phyloP scores from a whole-genome alignment of 2,113 vertebrate species.

The Oxygymnocypris stewartii region DNA sequence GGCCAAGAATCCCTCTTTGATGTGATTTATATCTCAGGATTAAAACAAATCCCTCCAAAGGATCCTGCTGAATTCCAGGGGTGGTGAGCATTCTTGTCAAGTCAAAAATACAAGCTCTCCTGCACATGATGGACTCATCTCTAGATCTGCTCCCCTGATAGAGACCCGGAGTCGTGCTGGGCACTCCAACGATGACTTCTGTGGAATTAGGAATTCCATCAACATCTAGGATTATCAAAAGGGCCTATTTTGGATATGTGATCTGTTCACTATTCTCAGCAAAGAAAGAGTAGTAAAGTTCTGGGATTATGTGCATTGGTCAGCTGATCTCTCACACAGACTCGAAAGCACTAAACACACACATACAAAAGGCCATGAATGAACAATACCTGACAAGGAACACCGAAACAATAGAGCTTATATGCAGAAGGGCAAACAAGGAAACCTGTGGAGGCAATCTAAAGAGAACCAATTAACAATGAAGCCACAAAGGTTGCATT shows the following conservation, averaged over 20 bases:
- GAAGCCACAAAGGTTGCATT: no score
- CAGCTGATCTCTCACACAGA: not conserved
- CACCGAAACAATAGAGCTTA: no score
- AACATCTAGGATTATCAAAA: not conserved
- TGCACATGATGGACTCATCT: slow-evolving; percentile 67
- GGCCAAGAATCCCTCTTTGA: slow-evolving; percentile 61
- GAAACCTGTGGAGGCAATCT: no score
- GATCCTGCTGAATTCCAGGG: slow-evolving; percentile 69
- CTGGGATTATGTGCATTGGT: not conserved
- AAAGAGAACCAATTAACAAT: no score
- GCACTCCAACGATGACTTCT: not conserved
- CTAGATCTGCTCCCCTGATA: slow-evolving; percentile 35
- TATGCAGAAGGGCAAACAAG: no score
- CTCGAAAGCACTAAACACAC: no score
- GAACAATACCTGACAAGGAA: no score
- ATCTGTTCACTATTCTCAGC: not conserved
- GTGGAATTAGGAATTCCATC: not conserved
- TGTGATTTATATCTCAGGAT: slow-evolving; percentile 74
- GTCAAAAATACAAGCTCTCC: slow-evolving; percentile 64
- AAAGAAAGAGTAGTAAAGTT: not conserved
- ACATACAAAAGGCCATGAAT: no score
- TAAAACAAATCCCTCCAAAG: slow-evolving; percentile 69
- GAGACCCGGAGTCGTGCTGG: not conserved
- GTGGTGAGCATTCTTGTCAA: slow-evolving; percentile 64
- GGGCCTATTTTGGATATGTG: not conserved